Evolutionary conservation across 2,888 invertebrate species (phyloP), one percentile per base, ranked within the genome.

Genomic region (Dione vanillae): DNA sequence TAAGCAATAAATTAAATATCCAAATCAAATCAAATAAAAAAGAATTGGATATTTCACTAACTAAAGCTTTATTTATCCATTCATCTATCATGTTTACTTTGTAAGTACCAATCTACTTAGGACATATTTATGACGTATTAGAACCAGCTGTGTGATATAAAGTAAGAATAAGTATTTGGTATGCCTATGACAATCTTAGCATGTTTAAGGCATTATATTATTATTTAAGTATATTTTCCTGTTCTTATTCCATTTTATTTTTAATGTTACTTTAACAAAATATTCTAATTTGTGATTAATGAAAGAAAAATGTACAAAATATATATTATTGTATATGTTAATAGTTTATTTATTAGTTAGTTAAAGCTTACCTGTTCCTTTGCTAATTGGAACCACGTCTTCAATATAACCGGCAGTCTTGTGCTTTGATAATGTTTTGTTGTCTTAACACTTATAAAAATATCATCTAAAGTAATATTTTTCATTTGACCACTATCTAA

Each of bases 371-470:
- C 98, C 97, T 99, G 97, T 85, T 97, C 94, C 89, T 95, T 96
- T 65, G 98, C 98, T 83, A 98, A 94, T 88, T 97, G 97, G 88
- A 98, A 98, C 99, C 99, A 99, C 73, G 99, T 99, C 91, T 97
- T 96, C 86, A 98, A 94, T 83, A 99, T 97, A 76, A 98, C 95
- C 67, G 96, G 96, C 83, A 99, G 89, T 80, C 99, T 95, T 65
- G 96, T 95, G 77, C 95, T 93, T 87, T 99, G 98, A 92, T 97
- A 98, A 90, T 96, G 95, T 86, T 96, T 96, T 69, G 98, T 97
- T 75, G 99, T 98, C 94, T 99, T 99, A 69, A 99, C 98, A 93
- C 97, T 97, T 88, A 99, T 97, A 91, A 98, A 98, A 83, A 99
- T 95, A 92, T 98, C 98, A 90, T 97, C 95, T 80, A 98, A 92